Percentiles rank a stretch among this genome's conserved stretches.
Evolutionary conservation across 2,113 vertebrate genomes (phyloP).

Genomic region (Tiliqua scincoides): DNA sequence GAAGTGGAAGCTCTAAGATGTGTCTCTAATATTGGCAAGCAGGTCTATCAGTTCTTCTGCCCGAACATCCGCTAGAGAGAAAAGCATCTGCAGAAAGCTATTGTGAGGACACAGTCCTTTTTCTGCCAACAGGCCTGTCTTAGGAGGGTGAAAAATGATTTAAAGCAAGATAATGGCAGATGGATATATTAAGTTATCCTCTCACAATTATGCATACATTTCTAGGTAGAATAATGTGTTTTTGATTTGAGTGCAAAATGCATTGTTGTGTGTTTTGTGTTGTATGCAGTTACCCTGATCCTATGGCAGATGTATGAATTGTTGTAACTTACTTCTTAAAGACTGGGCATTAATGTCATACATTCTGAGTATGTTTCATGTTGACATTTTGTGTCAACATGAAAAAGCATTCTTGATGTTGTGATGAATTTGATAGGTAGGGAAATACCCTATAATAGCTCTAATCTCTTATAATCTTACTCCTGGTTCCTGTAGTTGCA

Average conservation of each 20-base stretch:
- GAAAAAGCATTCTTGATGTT: not conserved
- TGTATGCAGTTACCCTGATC: not conserved
- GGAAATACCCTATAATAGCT: not conserved
- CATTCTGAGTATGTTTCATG: no score
- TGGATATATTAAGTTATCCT: not conserved
- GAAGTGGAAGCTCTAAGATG: no score
- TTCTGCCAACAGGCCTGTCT: not conserved
- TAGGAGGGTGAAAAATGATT: not conserved
- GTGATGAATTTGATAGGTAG: not conserved
- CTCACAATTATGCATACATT: not conserved
- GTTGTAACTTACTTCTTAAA: not conserved
- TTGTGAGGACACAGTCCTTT: no score
- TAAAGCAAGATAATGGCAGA: not conserved
- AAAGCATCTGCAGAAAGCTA: no score
- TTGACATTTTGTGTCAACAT: not conserved
- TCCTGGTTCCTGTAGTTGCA: no score
- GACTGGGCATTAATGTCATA: not conserved
- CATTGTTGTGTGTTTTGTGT: not conserved
- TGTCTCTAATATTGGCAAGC: no score
- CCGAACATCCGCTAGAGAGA: no score
- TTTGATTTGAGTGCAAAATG: not conserved
- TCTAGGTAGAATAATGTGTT: not conserved
- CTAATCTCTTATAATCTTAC: not conserved
- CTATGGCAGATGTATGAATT: not conserved
- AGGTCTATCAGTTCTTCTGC: no score